phyloP scores from a whole-genome alignment of 1,140 invertebrate species.

The Meloidogyne hapla region DNA sequence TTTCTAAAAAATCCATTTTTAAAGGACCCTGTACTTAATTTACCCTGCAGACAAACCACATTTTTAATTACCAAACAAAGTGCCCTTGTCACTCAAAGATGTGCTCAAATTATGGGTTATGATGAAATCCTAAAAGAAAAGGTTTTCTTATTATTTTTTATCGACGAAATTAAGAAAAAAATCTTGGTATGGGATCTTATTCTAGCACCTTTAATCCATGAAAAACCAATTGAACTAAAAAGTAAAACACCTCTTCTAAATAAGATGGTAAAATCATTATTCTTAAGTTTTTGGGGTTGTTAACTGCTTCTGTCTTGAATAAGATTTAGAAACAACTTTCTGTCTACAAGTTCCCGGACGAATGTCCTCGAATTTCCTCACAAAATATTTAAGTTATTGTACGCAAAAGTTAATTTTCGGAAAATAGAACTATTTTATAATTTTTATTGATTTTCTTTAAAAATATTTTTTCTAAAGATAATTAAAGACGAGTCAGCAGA shows the following conservation, averaged over 20 bases:
- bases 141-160: constrained; percentile 64
- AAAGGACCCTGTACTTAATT: constrained; percentile 45
- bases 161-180: too few species aligned
- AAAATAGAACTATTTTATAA: constrained; percentile 23
- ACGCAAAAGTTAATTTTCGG: too few species aligned
- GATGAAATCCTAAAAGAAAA: constrained; percentile 79
- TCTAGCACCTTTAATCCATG: too few species aligned
- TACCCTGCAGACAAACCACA: constrained; percentile 82
- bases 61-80: constrained; percentile 92
- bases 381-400: too few species aligned
- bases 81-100: constrained; percentile 68
- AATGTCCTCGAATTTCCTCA: background rate
- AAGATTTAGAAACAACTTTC: too few species aligned
- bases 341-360: background rate
- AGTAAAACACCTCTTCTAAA: too few species aligned
- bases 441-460: constrained; percentile 4
- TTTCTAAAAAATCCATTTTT: constrained; percentile 22
- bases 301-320: too few species aligned
- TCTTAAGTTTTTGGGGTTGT: too few species aligned
- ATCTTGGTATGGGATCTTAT: too few species aligned
- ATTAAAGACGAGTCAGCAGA: constrained; percentile 74
- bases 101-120: constrained; percentile 77
- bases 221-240: too few species aligned
- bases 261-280: too few species aligned
- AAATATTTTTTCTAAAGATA: constrained; percentile 64